Conservation (phyloP, 2,888 invertebrate species). For the Polia nebulosa region DNA sequence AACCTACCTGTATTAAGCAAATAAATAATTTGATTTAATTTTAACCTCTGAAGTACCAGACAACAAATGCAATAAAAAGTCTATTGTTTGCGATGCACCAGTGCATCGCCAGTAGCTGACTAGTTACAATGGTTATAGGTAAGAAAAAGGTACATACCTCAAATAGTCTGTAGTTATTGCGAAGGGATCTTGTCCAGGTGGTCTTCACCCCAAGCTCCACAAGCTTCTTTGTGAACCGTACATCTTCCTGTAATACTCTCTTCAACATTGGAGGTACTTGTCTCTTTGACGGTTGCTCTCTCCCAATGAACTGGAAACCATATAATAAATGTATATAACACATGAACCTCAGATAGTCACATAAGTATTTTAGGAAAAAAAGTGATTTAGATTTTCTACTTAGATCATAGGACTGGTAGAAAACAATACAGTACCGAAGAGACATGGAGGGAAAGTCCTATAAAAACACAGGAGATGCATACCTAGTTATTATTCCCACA, state of each 20-base stretch:
- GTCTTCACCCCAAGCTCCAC: constrained; percentile 86
- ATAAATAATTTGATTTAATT: too few relatives aligned
- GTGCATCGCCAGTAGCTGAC: too few relatives aligned
- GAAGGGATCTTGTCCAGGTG: constrained; percentile 87
- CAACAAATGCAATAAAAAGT: too few relatives aligned
- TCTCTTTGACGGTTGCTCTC: constrained; percentile 71
- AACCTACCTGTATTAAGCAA: too few relatives aligned
- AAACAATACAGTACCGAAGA: too few relatives aligned
- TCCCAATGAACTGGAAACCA: constrained; percentile 38
- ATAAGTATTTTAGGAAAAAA: background rate
- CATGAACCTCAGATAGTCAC: background rate
- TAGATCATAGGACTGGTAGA: too few relatives aligned
- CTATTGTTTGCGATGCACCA: too few relatives aligned
- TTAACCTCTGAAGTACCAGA: too few relatives aligned
- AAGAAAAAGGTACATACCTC: constrained; percentile 85
- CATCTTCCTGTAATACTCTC: constrained; percentile 87
- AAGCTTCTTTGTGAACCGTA: constrained; percentile 89
- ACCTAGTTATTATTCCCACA: background rate
- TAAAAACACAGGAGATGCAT: background rate
- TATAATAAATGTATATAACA: background rate
- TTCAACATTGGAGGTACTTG: constrained; percentile 87
- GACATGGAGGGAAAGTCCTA: too few relatives aligned
- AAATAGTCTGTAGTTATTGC: constrained; percentile 90
- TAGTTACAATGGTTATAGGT: too few relatives aligned
- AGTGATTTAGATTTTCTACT: too few relatives aligned